Evolutionary conservation across 1,140 invertebrate species (phyloP), one percentile per base, ranked within the genome.

Genomic region (Prorops nasuta): DNA sequence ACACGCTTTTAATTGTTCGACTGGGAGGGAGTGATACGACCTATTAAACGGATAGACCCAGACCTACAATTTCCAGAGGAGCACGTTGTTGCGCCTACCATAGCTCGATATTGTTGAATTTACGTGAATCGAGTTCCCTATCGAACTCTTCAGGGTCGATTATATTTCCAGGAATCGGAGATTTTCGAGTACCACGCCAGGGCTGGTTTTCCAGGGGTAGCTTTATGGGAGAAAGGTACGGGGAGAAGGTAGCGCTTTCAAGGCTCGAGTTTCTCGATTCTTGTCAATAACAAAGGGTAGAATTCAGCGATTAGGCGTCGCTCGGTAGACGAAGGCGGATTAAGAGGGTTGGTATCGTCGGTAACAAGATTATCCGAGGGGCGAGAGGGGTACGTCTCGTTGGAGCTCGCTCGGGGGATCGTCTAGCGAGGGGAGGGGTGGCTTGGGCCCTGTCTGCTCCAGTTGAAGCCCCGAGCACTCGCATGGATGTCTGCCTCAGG

Each of bases 311-410:
- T 71, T 69, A 67, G 62, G 53, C 58, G 47, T 58, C 62, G 57
- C 59, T 66, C 62, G 43, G 60, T 58, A 60, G 59, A 68, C 60
- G 59, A 60, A 28, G 6, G 31, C 51, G 65, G 64, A 72, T 72
- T 71, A 71, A 64, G 51, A 54, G 64, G 55, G 62, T 70, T 58
- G 63, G 54, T 68, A 72, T 68, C 64, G 61, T 44, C 50, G 52
- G 64, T 72, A 73, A 73, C 64, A 64, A 66, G 71, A 73, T 72
- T 72, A 73, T 68, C 65, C 60, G 45, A 47, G 38, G 37, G 28
- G 46, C n/a, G 39, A 37, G 36, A 20, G 36, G 56, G 38, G 54
- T 49, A n/a, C n/a, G 49, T 50, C 56, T 58, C 35, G 54, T 63
- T 24, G 32, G 28, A 35, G 21, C 19, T 12, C 17, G 24, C 3